Evolutionary conservation across 2,797 vertebrate species (phyloP).

Genomic region (Malurus splendens): DNA sequence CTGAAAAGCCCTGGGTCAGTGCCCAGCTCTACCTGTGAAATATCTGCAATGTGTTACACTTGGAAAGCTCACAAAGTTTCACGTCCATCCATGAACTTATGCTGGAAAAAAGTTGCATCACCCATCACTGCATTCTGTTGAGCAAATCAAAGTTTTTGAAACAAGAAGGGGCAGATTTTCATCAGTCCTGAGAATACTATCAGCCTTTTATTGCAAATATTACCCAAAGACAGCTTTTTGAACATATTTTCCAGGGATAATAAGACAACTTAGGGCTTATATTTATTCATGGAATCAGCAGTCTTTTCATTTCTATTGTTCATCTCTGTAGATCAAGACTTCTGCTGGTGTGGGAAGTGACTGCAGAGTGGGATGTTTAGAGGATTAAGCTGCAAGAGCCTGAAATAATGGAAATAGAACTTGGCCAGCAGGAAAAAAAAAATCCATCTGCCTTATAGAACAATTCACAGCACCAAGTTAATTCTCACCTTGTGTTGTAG

Average conservation of each 20-base stretch:
- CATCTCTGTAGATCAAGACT: neutral
- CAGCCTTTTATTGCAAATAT: neutral
- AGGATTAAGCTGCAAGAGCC: neutral
- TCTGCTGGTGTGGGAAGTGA: neutral
- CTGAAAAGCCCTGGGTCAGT: neutral
- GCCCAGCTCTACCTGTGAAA: neutral
- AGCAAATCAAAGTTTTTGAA: neutral
- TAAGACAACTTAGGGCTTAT: neutral
- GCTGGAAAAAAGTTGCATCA: neutral
- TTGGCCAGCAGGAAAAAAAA: neutral
- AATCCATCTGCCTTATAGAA: neutral
- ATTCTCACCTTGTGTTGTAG: neutral
- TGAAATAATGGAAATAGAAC: neutral
- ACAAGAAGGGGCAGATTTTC: neutral
- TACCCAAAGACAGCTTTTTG: neutral
- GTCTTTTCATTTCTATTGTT: neutral
- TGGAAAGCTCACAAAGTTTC: neutral
- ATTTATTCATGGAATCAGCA: conserved; percentile 24
- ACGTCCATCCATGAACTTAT: neutral
- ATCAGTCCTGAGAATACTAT: neutral
- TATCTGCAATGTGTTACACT: neutral
- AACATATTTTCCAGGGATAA: neutral
- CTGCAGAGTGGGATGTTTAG: neutral
- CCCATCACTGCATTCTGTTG: neutral
- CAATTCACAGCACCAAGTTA: neutral